Conservation (phyloP, 2,888 invertebrate genomes). For the Adelognathus sp. region DNA sequence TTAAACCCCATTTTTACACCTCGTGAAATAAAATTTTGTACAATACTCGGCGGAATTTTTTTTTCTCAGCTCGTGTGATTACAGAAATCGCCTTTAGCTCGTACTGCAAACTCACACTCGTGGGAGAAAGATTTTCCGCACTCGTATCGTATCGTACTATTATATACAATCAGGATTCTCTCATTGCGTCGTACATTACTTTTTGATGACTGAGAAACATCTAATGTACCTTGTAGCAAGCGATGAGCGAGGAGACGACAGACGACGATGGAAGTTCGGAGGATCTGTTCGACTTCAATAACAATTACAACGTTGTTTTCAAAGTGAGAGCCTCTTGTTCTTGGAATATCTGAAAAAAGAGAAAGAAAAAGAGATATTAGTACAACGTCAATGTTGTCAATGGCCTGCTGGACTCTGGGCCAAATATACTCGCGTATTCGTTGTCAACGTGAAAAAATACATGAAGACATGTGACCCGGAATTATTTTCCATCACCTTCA, state of each 20-base stretch:
- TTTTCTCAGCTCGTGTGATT: too few species aligned
- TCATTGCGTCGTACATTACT: neutral
- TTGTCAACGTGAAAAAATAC: too few species aligned
- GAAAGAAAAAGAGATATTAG: neutral
- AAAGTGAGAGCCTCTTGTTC: constrained; percentile 22
- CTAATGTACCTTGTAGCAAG: neutral
- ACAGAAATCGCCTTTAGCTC: too few species aligned
- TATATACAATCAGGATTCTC: neutral
- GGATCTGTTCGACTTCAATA: neutral
- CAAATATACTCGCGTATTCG: too few species aligned
- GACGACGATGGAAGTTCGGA: neutral
- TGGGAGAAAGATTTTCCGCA: too few species aligned
- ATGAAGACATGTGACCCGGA: too few species aligned
- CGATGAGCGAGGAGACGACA: neutral
- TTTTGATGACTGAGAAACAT: constrained; percentile 2
- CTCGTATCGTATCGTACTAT: neutral
- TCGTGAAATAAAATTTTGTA: too few species aligned
- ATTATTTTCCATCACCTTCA: too few species aligned
- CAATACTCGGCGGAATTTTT: too few species aligned
- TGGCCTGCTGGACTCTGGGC: neutral
- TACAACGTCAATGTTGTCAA: neutral
- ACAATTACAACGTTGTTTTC: constrained; percentile 27
- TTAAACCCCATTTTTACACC: too few species aligned
- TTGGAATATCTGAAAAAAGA: neutral
- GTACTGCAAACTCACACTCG: too few species aligned